Evolutionary conservation across 2,888 invertebrate species (phyloP).

Genomic region (Nephrotoma appendiculata): DNA sequence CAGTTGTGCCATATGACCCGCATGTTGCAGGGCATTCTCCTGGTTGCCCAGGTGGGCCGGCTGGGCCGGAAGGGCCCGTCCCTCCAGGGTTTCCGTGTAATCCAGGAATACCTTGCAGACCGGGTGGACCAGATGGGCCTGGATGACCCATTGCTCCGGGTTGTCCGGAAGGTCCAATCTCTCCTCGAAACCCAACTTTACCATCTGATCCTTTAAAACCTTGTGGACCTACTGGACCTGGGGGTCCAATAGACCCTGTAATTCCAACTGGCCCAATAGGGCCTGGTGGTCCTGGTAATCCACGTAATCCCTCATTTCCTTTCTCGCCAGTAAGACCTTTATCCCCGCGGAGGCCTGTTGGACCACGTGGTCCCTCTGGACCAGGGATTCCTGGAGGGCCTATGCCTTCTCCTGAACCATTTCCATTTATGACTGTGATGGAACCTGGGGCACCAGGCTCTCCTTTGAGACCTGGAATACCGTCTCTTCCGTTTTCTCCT

Average conservation of each 20-base stretch:
- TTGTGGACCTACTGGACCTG: slow-evolving; percentile 1
- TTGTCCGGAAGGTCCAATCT: slow-evolving; percentile 41
- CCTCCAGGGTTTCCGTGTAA: slow-evolving; percentile 38
- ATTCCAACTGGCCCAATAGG: slow-evolving; percentile 9
- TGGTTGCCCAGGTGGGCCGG: slow-evolving; percentile 42
- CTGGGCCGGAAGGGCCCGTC: slow-evolving; percentile 40
- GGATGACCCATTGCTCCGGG: slow-evolving; percentile 25
- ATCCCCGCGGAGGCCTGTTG: slow-evolving; percentile 45
- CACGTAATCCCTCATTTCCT: slow-evolving; percentile 42
- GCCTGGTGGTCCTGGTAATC: slow-evolving; percentile 22
- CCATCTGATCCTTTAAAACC: slow-evolving; percentile 30
- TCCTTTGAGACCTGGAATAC: slow-evolving; percentile 49
- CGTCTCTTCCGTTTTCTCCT: neutral
- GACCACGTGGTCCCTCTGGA: slow-evolving; percentile 5
- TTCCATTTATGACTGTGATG: neutral
- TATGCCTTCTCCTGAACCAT: neutral
- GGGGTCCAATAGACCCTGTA: slow-evolving; percentile 8
- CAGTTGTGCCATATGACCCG: slow-evolving; percentile 54
- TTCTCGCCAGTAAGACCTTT: slow-evolving; percentile 47
- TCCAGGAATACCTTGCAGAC: slow-evolving; percentile 29
- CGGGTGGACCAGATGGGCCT: slow-evolving; percentile 20
- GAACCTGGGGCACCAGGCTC: slow-evolving; percentile 36
- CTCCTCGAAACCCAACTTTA: slow-evolving; percentile 46
- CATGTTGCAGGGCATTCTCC: slow-evolving; percentile 49
- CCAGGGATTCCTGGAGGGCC: neutral